phyloP scores from a whole-genome alignment of 2,797 vertebrate species.

The Enteromius thamalakanensis region DNA sequence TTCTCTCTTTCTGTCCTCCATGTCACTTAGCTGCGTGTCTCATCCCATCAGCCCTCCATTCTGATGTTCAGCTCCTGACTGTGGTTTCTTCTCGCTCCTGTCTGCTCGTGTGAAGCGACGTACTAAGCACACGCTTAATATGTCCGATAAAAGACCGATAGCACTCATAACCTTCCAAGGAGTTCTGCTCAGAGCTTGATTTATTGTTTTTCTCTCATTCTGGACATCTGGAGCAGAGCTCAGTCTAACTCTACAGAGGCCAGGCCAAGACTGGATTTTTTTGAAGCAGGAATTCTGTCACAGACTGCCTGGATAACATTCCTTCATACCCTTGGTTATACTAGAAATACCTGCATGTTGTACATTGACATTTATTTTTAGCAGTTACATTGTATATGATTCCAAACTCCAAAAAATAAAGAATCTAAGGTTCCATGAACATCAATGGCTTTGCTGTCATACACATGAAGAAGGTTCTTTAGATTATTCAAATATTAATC shows the following conservation, averaged over 20 bases:
- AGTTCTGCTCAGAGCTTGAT: slow-evolving; percentile 53
- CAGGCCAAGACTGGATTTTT: slow-evolving; percentile 19
- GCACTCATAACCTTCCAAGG: slow-evolving; percentile 53
- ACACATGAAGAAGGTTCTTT: neutral
- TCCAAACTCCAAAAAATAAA: neutral
- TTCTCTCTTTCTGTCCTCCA: slow-evolving; percentile 25
- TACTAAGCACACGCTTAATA: slow-evolving; percentile 58
- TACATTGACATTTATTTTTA: slow-evolving; percentile 7
- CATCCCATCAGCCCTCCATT: neutral
- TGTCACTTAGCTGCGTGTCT: slow-evolving; percentile 55
- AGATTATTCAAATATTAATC: neutral
- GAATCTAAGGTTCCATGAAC: neutral
- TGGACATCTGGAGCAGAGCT: slow-evolving; percentile 50
- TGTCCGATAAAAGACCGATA: slow-evolving; percentile 60
- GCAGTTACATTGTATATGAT: neutral
- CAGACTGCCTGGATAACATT: slow-evolving; percentile 13
- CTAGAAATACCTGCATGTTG: slow-evolving; percentile 34
- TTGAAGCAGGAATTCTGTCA: slow-evolving; percentile 23
- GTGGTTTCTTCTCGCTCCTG: slow-evolving; percentile 43
- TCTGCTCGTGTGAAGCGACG: slow-evolving; percentile 74
- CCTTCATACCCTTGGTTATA: neutral
- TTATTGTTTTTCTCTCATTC: slow-evolving; percentile 46
- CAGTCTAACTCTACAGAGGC: slow-evolving; percentile 15
- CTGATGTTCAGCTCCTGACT: slow-evolving; percentile 40
- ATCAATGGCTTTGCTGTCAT: neutral